Evolutionary conservation across 2,888 invertebrate genomes (phyloP), one percentile per base, ranked within the genome.

Genomic region (Dromius quadrimaculatus): DNA sequence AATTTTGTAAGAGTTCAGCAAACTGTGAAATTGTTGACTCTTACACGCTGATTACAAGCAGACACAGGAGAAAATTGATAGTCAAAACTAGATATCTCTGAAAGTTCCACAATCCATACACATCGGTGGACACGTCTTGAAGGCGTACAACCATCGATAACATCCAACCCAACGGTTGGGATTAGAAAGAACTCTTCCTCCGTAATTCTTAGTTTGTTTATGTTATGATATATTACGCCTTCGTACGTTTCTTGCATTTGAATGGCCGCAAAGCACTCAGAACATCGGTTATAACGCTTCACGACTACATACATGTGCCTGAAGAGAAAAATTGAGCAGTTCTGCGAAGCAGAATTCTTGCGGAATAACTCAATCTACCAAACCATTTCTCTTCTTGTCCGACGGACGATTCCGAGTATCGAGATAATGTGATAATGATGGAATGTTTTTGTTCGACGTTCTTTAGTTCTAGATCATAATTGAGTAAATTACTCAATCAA

Each of bases 71-170:
- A 13, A 11, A 13, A 43, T 15, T 43, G 41, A 5, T 8, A n/a
- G 47, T 47, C 20, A 47, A 11, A 3, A 6, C 47, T 47, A n/a
- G 2, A 28, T 54, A 54, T 15, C 32, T 54, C 8, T 54, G 13
- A 54, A n/a, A 28, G 2, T n/a, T 23, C 6, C 50, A 54, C 15
- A 54, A 54, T 13, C 23, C 50, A 54, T 54, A 54, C 50, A 28
- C 50, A 54, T 54, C 50, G 50, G 23, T 28, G 23, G 28, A 23
- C 28, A 13, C 23, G 28, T 54, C 50, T 54, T 15, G 8, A 28
- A 23, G 50, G 28, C 20, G 41, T 38, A 61, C 61, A 41, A 41
- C 61, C 41, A 61, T 61, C 61, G 61, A 61, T 61, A 61, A 61
- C 19, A 38, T 61, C 61, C 38, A 41, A 32, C 22, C 41, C 38